Base-by-base conservation (phyloP, 2,888 invertebrate species). In the Eristalis pertinax region DNA sequence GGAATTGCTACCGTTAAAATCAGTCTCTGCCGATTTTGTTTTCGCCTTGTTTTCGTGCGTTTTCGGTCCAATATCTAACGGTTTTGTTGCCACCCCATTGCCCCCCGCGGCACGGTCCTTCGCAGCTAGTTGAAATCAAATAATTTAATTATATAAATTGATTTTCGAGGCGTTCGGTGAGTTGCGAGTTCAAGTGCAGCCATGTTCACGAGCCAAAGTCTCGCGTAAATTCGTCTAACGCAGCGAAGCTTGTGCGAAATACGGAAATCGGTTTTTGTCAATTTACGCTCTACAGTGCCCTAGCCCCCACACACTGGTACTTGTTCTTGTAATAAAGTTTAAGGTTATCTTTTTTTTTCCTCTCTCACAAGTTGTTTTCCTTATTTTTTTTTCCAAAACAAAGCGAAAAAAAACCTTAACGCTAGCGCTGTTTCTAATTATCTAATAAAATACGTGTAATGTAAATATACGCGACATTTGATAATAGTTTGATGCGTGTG, bases 401-500 rank as follows among this genome's bases (percentile, higher is more conserved):
- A 41, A 50, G 26, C 69, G 63, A 79, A 74, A 35, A 50, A 63
- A 64, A 35, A 22, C 38, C 10, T 41, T 60, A 75, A 38, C 81
- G 43, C 74, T 67, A 82, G 26, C 58, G 73, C 63, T 84, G 75
- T 73, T 84, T 76, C 73, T 76, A 87, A 87, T 84, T 87, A 87
- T 84, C 87, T 87, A 79, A 87, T 87, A 83, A 76, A 84, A 76
- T 83, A 87, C 68, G 76, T 83, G 75, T 72, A 83, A 75, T 72
- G 72, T 79, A 75, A 87, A 83, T 84, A 79, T 50, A 65, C 70
- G 67, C 56, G 35, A 60, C 64, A 76, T 73, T 87, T 76, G 84
- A 80, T 87, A 83, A 87, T 87, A 84, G 69, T 84, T 32, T 60
- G 62, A 19, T 65, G 72, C 50, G 68, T 72, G 78, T 70, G 83